Base-by-base conservation (phyloP, 2,888 invertebrate species). In the Caenorhabditis doughertyi region DNA sequence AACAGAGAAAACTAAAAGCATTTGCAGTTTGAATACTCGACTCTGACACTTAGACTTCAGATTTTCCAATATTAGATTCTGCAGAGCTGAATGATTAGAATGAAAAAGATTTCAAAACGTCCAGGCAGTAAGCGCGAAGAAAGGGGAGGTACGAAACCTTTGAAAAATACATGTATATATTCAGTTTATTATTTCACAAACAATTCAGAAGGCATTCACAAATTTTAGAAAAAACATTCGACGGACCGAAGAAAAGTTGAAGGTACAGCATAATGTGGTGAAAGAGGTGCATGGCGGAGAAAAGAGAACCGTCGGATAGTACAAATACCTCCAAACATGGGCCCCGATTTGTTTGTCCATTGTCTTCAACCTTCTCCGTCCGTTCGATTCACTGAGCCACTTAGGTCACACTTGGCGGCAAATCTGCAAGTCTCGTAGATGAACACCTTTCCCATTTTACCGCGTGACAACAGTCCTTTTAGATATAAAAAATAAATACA, bases 361-460 rank as follows among this genome's bases (percentile, higher is more conserved):
- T 76, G 76, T 76, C 76, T 76, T 60, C 74, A 32, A 55, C 73
- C 23, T 44, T 60, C 55, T 42, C 76, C 56, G 72, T 64, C 25
- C 74, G 65, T 76, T 56, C 73, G 58, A 56, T 56, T 47, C 67
- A 32, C 32, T 49, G 76, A 76, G 76, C 67, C 76, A 76, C 76
- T 76, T 68, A 68, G 68, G 76, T 76, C 76, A 76, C 76, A 76
- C 76, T 76, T 76, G 67, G 76, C 76, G 76, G 76, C 76, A 76
- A 76, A 76, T 76, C 76, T 76, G 76, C 67, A 76, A 60, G 67
- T 76, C 76, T 51, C 76, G 76, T 58, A 44, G 70, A 70, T 47
- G 70, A 55, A 55, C 67, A 67, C 67, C 42, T 53, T 35, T 44
- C 18, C n/a, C 44, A 47, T 47, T 5, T 18, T 18, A 18, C 21